Base-by-base conservation (phyloP, 1,140 invertebrate genomes). In the Lysiphlebus fabarum region DNA sequence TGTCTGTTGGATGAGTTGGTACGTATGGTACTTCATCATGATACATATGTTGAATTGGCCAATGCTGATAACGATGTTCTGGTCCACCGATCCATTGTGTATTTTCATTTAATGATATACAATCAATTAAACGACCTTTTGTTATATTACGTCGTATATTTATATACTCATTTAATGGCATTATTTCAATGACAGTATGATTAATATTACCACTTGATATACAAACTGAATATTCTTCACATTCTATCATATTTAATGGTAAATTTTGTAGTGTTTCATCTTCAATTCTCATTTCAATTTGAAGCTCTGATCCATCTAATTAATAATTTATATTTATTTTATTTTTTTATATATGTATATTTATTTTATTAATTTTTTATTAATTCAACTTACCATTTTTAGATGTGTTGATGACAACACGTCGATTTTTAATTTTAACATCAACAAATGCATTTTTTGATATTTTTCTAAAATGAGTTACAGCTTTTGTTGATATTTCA, bases 31-130 rank as follows among this genome's bases (percentile, higher is more conserved):
- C 83, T 49, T 86, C 82, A 0, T 77, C 74, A 7, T 83, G 81
- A 3, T 74, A 74, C 63, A 85, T 78, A 7, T 84, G 73, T 64
- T 89, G 84, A n/a, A 88, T 81, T 0, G 87, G 87, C 86, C 86
- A 89, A 59, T 82, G 82, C 59, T 87, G 85, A 17, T 82, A 74
- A 40, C 82, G 82, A 54, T 80, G 70, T 61, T 86, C 75, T 0
- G 85, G 82, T 7, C 86, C 86, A 9, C 85, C 84, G 53, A 82
- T 84, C 85, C 85, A 87, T 65, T 85, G 62, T 0, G 65, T 62
- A 34, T 66, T 55, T 0, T 72, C 62, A 6, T 44, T 55, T 6
- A 76, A 48, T 8, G 67, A 49, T 7, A 64, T 67, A 53, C 76
- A 78, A 59, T 76, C 72, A 0, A 62, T 56, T 4, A 75, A 11